Evolutionary conservation across 2,113 vertebrate species (phyloP).

Genomic region (Numenius arquata): DNA sequence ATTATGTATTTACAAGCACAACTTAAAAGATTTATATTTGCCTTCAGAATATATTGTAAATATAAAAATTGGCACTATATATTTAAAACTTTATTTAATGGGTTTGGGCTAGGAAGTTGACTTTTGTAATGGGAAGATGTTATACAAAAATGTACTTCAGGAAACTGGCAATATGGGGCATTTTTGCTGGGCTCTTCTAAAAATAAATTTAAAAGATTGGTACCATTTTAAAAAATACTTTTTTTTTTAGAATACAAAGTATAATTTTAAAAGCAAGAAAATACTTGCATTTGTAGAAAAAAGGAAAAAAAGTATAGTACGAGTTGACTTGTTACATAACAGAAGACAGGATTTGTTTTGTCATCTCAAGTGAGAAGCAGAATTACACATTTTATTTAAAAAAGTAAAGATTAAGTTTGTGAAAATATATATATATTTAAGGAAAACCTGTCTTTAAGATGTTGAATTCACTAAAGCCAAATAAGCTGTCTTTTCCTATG

Average conservation of each 20-base stretch:
- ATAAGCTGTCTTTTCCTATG: background rate
- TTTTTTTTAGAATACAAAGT: background rate
- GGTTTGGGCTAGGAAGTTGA: slow-evolving; percentile 26
- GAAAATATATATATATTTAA: background rate
- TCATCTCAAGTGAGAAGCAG: background rate
- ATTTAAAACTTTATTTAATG: slow-evolving; percentile 60
- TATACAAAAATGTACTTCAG: slow-evolving; percentile 12
- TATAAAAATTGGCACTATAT: slow-evolving; percentile 47
- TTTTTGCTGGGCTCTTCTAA: background rate
- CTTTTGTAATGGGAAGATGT: slow-evolving; percentile 18
- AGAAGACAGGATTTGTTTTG: background rate
- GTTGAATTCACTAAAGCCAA: slow-evolving; percentile 19
- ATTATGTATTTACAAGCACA: slow-evolving; percentile 54
- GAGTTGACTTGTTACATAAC: background rate
- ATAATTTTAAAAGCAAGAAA: background rate
- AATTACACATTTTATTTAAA: background rate
- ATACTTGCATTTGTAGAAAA: background rate
- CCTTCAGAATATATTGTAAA: slow-evolving; percentile 64
- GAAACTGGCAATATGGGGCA: background rate
- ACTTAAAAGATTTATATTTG: slow-evolving; percentile 62
- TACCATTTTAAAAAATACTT: background rate
- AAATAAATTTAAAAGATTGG: background rate
- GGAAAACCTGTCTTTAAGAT: background rate
- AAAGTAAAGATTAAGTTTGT: background rate
- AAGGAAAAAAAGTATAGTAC: background rate